Evolutionary conservation across 2,888 invertebrate species (phyloP).

Genomic region (Horisme vitalbata): DNA sequence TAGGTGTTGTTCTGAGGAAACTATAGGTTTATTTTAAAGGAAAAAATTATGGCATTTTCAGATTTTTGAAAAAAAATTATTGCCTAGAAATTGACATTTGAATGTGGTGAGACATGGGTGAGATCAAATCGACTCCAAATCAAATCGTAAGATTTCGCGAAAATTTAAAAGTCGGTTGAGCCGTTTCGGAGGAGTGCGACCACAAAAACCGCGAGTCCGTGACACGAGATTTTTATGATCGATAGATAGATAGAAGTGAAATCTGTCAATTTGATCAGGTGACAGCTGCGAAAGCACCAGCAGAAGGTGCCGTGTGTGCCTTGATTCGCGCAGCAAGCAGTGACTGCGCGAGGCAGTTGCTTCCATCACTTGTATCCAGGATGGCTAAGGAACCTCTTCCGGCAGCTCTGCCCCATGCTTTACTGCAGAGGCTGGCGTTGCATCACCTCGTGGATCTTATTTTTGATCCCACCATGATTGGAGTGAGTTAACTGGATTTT

Average conservation of each 20-base stretch:
- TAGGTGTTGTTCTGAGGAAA: too few relatives aligned
- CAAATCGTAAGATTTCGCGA: too few relatives aligned
- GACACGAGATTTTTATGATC: too few relatives aligned
- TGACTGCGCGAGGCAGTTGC: slow-evolving; percentile 60
- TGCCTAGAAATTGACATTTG: too few relatives aligned
- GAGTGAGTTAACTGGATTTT: slow-evolving; percentile 45
- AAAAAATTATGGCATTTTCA: too few relatives aligned
- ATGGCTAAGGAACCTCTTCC: slow-evolving; percentile 78
- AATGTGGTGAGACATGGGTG: too few relatives aligned
- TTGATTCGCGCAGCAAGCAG: slow-evolving; percentile 63
- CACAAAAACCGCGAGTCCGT: too few relatives aligned
- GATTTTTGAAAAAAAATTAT: too few relatives aligned
- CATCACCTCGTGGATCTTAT: slow-evolving; percentile 71
- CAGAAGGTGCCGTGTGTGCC: slow-evolving; percentile 75
- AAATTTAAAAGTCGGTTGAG: too few relatives aligned
- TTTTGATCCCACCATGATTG: slow-evolving; percentile 67
- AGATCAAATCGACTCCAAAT: too few relatives aligned
- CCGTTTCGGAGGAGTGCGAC: too few relatives aligned
- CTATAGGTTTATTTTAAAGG: too few relatives aligned
- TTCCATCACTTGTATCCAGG: slow-evolving; percentile 71
- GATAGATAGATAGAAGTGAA: not conserved
- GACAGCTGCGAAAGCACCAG: slow-evolving; percentile 66
- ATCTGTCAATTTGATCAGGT: slow-evolving; percentile 49
- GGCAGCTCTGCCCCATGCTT: slow-evolving; percentile 72
- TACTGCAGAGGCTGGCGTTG: slow-evolving; percentile 66